Evolutionary conservation across 2,888 invertebrate genomes (phyloP).

Genomic region (Rosalia funebris): DNA sequence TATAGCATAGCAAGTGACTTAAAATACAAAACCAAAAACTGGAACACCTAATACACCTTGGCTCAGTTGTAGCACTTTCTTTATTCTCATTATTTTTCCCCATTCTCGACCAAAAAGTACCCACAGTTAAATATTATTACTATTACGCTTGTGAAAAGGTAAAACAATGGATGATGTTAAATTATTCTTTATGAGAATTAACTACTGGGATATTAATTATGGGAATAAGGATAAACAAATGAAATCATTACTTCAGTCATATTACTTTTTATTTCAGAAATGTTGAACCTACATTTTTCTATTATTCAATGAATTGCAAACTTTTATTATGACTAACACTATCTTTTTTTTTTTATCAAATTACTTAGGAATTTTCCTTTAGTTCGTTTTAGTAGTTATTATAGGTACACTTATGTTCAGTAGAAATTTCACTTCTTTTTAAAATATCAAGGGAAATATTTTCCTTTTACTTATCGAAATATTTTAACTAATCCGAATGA

Average conservation of each 20-base stretch:
- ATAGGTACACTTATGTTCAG: conserved; percentile 27
- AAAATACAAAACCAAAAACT: too few species aligned
- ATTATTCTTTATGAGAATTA: too few species aligned
- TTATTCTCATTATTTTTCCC: too few species aligned
- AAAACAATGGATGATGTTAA: too few species aligned
- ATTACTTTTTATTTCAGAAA: conserved; percentile 58
- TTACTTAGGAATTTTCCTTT: conserved; percentile 37
- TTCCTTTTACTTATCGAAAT: conserved; percentile 20
- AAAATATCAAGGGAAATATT: background rate
- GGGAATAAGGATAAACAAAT: background rate
- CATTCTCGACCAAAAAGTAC: too few species aligned
- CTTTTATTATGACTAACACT: conserved; percentile 36
- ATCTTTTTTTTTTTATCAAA: conserved; percentile 44
- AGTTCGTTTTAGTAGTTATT: conserved; percentile 35
- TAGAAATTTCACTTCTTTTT: conserved; percentile 23
- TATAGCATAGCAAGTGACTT: too few species aligned
- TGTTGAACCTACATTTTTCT: conserved; percentile 56
- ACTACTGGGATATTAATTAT: too few species aligned
- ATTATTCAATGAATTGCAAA: conserved; percentile 56
- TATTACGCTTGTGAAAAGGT: too few species aligned
- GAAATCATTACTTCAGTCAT: conserved; percentile 13
- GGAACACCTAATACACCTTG: too few species aligned
- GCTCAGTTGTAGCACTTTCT: too few species aligned
- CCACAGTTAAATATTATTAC: too few species aligned
- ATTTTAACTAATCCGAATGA: too few species aligned